Evolutionary conservation across 2,797 vertebrate species (phyloP).

Genomic region (Emys orbicularis): DNA sequence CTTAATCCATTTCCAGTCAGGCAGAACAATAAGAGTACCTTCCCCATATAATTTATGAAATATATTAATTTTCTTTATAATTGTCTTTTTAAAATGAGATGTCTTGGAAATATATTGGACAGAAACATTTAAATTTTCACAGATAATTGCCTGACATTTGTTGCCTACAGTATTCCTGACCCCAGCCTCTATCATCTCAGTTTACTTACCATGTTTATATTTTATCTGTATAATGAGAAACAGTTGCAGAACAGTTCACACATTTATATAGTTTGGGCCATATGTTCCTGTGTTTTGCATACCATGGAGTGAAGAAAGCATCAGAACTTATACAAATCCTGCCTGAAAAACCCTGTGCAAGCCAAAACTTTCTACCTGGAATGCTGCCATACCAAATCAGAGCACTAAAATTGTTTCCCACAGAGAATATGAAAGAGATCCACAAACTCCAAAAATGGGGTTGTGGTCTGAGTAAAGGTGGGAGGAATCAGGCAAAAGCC

Average conservation of each 20-base stretch:
- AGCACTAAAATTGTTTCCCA: not conserved
- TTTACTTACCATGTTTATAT: constrained; percentile 23
- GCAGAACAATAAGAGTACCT: not conserved
- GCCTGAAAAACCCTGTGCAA: not conserved
- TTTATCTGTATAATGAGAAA: constrained; percentile 33
- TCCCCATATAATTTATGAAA: not conserved
- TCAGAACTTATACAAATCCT: not conserved
- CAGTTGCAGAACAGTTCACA: not conserved
- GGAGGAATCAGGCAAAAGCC: not conserved
- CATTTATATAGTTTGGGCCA: not conserved
- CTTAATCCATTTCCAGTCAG: not conserved
- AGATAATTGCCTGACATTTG: not conserved
- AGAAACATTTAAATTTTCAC: not conserved
- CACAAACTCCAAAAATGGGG: not conserved
- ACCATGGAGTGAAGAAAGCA: constrained; percentile 1
- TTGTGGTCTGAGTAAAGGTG: not conserved
- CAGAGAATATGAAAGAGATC: not conserved
- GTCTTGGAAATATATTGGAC: not conserved
- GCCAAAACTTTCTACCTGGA: not conserved
- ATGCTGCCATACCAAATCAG: not conserved
- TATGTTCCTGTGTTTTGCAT: constrained; percentile 1
- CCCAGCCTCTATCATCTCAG: not conserved
- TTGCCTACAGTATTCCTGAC: not conserved
- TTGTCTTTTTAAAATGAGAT: not conserved
- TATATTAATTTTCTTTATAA: not conserved